These are phyloP conservation scores for Trichopria drosophilae DNA, from an alignment of 2,888 invertebrate genomes.

Conservation along the genomic window DNA sequence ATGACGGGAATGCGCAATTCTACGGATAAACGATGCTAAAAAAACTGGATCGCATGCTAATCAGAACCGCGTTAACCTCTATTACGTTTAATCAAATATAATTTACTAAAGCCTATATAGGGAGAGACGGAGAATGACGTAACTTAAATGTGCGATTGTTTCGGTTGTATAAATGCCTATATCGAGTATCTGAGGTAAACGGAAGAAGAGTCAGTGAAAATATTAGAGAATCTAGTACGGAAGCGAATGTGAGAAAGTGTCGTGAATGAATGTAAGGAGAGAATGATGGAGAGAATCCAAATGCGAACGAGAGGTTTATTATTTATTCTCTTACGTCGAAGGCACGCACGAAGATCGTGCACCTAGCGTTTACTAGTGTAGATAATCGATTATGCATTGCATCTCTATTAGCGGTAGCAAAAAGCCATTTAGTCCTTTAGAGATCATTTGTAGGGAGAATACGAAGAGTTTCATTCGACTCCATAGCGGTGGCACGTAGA, in stretches of 20 bases:
- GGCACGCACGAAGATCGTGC: constrained; percentile 45
- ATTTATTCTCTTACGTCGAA: constrained; percentile 57
- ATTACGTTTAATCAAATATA: constrained; percentile 57
- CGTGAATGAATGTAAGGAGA: constrained; percentile 30
- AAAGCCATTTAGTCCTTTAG: constrained; percentile 53
- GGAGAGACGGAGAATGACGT: no score
- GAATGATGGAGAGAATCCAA: constrained; percentile 37
- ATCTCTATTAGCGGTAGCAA: constrained; percentile 50
- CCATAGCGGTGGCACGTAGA: constrained; percentile 51
- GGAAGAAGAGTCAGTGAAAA: constrained; percentile 20
- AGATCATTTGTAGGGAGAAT: constrained; percentile 53
- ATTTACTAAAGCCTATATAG: constrained; percentile 55
- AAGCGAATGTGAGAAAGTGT: constrained; percentile 26
- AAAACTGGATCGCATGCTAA: constrained; percentile 56
- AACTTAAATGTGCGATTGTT: no score
- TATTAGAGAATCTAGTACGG: constrained; percentile 21
- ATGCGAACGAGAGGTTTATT: constrained; percentile 52
- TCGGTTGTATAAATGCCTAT: constrained; percentile 21
- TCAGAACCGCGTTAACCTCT: constrained; percentile 59
- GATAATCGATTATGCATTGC: constrained; percentile 46
- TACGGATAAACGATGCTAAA: constrained; percentile 28
- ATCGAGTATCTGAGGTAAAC: constrained; percentile 26
- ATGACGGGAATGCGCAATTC: constrained; percentile 50
- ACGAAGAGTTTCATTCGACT: constrained; percentile 48
- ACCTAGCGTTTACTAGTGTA: constrained; percentile 47